phyloP scores from a whole-genome alignment of 2,113 vertebrate species.

The Rhizomys pruinosus region DNA sequence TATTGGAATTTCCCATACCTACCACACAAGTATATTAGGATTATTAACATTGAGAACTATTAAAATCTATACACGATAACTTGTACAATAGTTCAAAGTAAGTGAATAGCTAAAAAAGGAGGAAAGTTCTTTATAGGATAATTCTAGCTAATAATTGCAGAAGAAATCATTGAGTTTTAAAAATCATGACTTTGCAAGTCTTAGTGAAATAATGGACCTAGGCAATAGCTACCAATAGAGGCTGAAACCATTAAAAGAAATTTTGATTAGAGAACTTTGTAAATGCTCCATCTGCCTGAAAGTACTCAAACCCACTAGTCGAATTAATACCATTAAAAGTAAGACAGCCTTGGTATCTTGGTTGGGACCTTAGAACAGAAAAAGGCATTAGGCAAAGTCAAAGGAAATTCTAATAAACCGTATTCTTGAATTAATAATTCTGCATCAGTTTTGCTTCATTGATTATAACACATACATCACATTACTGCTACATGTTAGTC shows the following conservation, averaged over 20 bases:
- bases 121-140: not conserved
- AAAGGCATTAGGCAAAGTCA: not conserved
- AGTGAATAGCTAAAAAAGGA: conserved; percentile 9
- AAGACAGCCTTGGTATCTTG: not conserved
- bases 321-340: conserved; percentile 45
- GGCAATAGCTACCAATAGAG: not conserved
- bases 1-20: conserved; percentile 38
- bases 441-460: conserved; percentile 2
- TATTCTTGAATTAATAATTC: conserved; percentile 24
- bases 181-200: conserved; percentile 26
- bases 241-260: conserved; percentile 16
- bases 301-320: not conserved
- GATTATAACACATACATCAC: conserved; percentile 5
- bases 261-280: conserved; percentile 1
- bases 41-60: conserved; percentile 45
- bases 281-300: not conserved
- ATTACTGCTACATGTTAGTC: not conserved
- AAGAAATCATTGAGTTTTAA: conserved; percentile 44
- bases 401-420: conserved; percentile 21
- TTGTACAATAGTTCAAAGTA: conserved; percentile 50
- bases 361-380: not conserved
- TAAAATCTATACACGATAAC: conserved; percentile 50
- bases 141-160: conserved; percentile 32
- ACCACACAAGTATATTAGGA: conserved; percentile 11
- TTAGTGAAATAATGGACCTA: conserved; percentile 35